A percentile compares a stretch with the other conserved stretches of the same genome.
Evolutionary conservation across 2,888 invertebrate genomes (phyloP).

Genomic region (Melitaea athalia): DNA sequence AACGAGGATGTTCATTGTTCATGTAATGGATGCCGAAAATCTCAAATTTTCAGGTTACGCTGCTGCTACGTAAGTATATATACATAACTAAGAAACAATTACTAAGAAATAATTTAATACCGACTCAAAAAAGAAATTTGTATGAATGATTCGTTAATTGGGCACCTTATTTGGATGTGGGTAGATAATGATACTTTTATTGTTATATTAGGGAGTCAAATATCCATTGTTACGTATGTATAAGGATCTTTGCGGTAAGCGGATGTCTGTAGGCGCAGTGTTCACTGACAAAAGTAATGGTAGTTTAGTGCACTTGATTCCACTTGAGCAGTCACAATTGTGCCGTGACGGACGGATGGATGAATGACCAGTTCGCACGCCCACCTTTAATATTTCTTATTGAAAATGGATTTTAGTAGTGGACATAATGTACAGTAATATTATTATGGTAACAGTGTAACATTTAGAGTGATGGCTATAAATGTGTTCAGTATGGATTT

Average conservation of each 20-base stretch:
- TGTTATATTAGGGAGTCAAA: constrained; percentile 37
- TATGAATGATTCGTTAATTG: constrained; percentile 20
- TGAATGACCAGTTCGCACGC: constrained; percentile 47
- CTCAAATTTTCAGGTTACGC: too few species aligned
- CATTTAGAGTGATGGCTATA: too few species aligned
- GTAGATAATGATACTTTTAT: constrained; percentile 28
- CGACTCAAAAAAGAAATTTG: background rate
- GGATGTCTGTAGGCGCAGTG: constrained; percentile 69
- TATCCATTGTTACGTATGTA: constrained; percentile 42
- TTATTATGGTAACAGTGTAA: too few species aligned
- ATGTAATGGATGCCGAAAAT: too few species aligned
- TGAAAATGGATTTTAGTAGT: background rate
- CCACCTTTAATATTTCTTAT: constrained; percentile 45
- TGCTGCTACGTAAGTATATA: too few species aligned
- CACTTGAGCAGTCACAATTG: constrained; percentile 73
- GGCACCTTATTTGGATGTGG: constrained; percentile 19
- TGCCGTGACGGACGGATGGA: constrained; percentile 55
- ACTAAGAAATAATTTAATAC: background rate
- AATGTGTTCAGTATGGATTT: too few species aligned
- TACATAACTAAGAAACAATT: too few species aligned
- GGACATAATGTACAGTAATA: background rate
- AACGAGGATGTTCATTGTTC: too few species aligned
- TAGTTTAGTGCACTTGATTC: constrained; percentile 76
- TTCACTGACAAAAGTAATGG: constrained; percentile 64
- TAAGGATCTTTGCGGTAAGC: constrained; percentile 53